Evolutionary conservation across 2,888 invertebrate genomes (phyloP), one percentile per base, ranked within the genome.

Genomic region (Chrysotoxum bicinctum): DNA sequence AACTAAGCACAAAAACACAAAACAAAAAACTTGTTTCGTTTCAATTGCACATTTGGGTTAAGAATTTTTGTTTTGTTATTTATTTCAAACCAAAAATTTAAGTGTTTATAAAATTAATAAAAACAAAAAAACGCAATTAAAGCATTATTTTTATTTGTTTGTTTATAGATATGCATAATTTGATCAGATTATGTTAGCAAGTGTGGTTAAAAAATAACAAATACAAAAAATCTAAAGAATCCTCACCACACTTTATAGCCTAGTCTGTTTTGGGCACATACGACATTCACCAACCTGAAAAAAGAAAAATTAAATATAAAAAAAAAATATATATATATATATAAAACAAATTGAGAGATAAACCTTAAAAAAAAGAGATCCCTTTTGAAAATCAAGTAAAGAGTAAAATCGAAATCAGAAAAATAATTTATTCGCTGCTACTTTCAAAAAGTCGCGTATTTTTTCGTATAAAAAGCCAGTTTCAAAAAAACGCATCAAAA

Each of bases 231-330:
- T 62, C 40, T n/a, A 50, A 83, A 70, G 32, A 54, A 79, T 50
- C 50, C 76, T 69, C 54, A 62, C 77, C 73, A 85, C 85, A 81
- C 85, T 85, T 82, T 78, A 77, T 82, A 83, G 77, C 85, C 78
- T 78, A 80, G 79, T 81, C 88, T 88, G 87, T 88, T 88, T 88
- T 89, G 90, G 90, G 90, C 91, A 91, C 89, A 90, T 90, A 91
- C 90, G 91, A 91, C 91, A 92, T 92, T 92, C 92, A 92, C 92
- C 92, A 92, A 91, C 90, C 89, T 88, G 88, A 88, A 88, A 89
- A 85, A 74, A 64, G 37, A 72, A 60, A 79, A 56, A 81, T 48
- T 45, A 69, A 58, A 73, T 60, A 50, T 23, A 26, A 26, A 50
- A 50, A 10, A 19, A 9, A 19, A 45, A 45, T 10, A 43, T 8